Percentiles rank a stretch among this genome's conserved stretches.
Conservation (phyloP, 2,113 vertebrate species). For the Zeus faber region DNA sequence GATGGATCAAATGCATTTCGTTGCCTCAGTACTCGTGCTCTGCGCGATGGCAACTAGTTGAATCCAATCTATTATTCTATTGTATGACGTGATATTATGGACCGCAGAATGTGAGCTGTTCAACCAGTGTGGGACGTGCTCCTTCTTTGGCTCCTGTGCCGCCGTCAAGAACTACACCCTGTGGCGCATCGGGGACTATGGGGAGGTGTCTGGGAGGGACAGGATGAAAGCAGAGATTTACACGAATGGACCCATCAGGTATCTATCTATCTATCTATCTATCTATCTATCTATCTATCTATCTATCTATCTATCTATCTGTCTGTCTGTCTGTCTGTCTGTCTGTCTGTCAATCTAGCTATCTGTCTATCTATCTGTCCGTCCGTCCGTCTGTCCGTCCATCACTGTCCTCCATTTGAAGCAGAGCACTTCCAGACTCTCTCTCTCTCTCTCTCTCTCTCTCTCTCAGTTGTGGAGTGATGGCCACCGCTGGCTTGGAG, state of each 20-base stretch:
- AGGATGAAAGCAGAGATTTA: slow-evolving; percentile 98
- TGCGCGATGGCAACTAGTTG: no score
- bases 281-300: no score
- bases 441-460: neutral
- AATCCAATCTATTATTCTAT: no score
- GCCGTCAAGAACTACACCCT: slow-evolving; percentile 88
- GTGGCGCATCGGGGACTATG: slow-evolving; percentile 90
- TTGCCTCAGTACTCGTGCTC: no score
- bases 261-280: no score
- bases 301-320: no score
- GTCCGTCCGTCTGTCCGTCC: no score
- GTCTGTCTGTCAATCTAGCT: no score
- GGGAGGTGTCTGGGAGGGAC: slow-evolving; percentile 81
- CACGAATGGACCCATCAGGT: slow-evolving; percentile 88
- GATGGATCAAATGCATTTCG: no score
- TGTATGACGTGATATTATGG: no score
- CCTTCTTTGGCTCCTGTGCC: slow-evolving; percentile 83
- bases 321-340: no score
- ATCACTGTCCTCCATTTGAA: slow-evolving; percentile 44
- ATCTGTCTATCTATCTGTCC: no score
- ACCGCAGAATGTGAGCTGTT: slow-evolving; percentile 86
- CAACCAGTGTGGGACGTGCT: slow-evolving; percentile 90
- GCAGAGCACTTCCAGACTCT: neutral
- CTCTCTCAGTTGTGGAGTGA: slow-evolving; percentile 88
- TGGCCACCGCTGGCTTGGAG: slow-evolving; percentile 87